Conservation (phyloP, 2,888 invertebrate species). For the Lycia hirtaria region DNA sequence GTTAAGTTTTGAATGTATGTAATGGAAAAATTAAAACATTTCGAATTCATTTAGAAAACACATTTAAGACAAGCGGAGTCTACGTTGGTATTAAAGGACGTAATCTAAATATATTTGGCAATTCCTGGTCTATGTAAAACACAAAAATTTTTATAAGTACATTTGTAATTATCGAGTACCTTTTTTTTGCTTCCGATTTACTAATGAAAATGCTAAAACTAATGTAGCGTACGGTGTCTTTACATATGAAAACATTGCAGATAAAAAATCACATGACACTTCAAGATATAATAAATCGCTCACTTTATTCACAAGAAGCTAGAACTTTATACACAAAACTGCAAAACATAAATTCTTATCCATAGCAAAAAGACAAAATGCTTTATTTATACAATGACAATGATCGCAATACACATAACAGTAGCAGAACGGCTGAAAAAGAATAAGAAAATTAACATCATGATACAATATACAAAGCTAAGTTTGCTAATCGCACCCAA, state of each 20-base stretch:
- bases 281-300: conserved; percentile 26
- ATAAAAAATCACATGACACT: conserved; percentile 32
- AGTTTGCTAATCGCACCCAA: conserved; percentile 52
- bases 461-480: conserved; percentile 62
- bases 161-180: no score
- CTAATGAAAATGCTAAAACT: no score
- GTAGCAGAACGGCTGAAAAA: conserved; percentile 78
- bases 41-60: no score
- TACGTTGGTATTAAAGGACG: no score
- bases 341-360: conserved; percentile 40
- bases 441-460: conserved; percentile 61
- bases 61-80: no score
- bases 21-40: no score
- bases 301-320: conserved; percentile 43
- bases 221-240: background rate
- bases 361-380: conserved; percentile 57
- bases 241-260: conserved; percentile 13
- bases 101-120: no score
- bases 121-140: no score
- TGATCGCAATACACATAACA: conserved; percentile 76
- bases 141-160: no score
- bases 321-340: conserved; percentile 40
- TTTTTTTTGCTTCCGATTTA: no score
- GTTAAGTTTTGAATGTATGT: no score
- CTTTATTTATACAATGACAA: conserved; percentile 63